Conservation (phyloP, 2,888 invertebrate species). For the Drosophila ezoana region DNA sequence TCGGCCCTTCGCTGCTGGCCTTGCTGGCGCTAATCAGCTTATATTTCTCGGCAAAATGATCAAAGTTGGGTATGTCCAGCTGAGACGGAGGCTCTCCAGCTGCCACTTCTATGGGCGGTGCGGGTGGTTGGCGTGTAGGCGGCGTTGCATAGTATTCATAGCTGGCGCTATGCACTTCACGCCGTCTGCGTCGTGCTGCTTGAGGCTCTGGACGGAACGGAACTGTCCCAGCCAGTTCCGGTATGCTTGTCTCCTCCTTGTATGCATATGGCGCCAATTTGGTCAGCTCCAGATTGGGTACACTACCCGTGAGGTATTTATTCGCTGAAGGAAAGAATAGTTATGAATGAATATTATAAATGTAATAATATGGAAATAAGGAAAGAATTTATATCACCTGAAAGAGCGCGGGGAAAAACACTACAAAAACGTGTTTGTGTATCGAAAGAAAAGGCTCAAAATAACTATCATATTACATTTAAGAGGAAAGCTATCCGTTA, state of each 20-base stretch:
- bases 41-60: conserved; percentile 71
- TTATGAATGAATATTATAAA: neutral
- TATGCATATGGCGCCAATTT: conserved; percentile 16
- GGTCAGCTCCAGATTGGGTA: conserved; percentile 56
- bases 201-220: conserved; percentile 33
- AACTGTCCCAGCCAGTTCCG: conserved; percentile 30
- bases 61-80: conserved; percentile 64
- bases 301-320: conserved; percentile 60
- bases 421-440: too few species aligned
- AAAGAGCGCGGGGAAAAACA: too few species aligned
- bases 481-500: too few species aligned
- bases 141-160: conserved; percentile 49
- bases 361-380: too few species aligned
- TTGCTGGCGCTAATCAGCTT: conserved; percentile 51
- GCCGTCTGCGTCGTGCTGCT: conserved; percentile 32
- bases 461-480: too few species aligned
- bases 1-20: conserved; percentile 14
- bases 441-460: too few species aligned
- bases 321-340: conserved; percentile 26
- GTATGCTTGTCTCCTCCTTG: conserved; percentile 25
- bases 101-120: conserved; percentile 41
- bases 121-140: conserved; percentile 69
- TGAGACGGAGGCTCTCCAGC: conserved; percentile 17
- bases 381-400: too few species aligned
- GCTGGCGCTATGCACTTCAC: conserved; percentile 56